Evolutionary conservation across 1,140 invertebrate species (phyloP).

Genomic region (Triops cancriformis): DNA sequence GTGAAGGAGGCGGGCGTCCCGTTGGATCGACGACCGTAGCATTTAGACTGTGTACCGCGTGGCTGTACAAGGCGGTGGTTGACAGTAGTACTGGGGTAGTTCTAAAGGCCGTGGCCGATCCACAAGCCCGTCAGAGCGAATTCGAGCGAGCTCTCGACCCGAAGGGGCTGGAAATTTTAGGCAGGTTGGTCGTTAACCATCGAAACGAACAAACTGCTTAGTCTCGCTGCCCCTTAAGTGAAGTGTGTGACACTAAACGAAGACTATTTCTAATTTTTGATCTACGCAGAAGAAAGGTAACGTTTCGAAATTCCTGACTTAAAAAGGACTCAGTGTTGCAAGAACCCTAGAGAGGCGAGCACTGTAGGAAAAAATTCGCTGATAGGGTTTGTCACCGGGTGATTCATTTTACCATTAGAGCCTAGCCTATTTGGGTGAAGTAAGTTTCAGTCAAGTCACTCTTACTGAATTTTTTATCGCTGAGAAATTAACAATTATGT

Average conservation of each 20-base stretch:
- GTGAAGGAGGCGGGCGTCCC: neutral
- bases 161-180: neutral
- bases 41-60: neutral
- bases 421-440: no score
- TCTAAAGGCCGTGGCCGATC: neutral
- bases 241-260: neutral
- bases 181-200: neutral
- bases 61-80: constrained; percentile 6
- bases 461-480: no score
- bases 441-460: no score
- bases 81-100: neutral
- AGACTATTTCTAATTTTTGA: neutral
- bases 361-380: no score
- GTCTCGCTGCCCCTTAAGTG: neutral
- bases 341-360: no score
- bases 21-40: neutral
- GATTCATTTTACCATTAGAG: no score
- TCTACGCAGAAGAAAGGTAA: neutral
- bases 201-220: neutral
- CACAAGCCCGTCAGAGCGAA: neutral
- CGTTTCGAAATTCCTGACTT: neutral
- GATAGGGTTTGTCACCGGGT: no score
- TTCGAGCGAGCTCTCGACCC: neutral
- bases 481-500: no score
- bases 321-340: no score